Base-by-base conservation (phyloP, 2,888 invertebrate genomes). In the Hermaeophaga mercurialis region DNA sequence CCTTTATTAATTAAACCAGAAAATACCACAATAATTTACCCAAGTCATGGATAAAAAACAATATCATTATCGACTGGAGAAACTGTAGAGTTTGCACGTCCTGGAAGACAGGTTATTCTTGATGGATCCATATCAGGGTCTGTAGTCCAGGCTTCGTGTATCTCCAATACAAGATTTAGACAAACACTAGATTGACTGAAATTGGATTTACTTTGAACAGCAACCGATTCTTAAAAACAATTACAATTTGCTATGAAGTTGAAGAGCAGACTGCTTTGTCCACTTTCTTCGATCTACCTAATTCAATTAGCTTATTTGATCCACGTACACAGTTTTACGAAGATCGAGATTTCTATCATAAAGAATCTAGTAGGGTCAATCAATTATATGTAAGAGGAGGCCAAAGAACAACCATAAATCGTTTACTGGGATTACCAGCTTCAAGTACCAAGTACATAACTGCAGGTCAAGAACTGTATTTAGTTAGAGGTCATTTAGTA, bases 401-500 rank as follows among this genome's bases (percentile, higher is more conserved):
- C 0, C 75, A 76, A 64, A 63, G 71, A 28, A 45, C 14, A 9
- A 71, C 70, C 1, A 70, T 76, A 9, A 76, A 76, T 54, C 48
- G 36, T 4, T 64, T 70, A 19, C 33, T 76, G 1, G 75, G 75
- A 5, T 63, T 75, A 11, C 12, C 64, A 5, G 34, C 47, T 0
- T 36, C 44, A 11, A 66, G 66, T 18, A 68, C 67, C 1, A 78
- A 77, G 62, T 84, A 84, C 63, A 73, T 86, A 2, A 79, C 80
- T 2, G 68, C 52, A 28, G 69, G 63, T 0, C 78, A 77, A 1
- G 64, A 67, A 49, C 72, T 67, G 56, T 80, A 67, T 67, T 68
- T 87, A 46, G 74, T 85, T 0, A 80, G 84, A 39, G 87, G 86
- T 2, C 87, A 87, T 66, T 74, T 86, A 34, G 75, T 81, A 0